Evolutionary conservation across 2,113 vertebrate genomes (phyloP).

Genomic region (Physeter macrocephalus): DNA sequence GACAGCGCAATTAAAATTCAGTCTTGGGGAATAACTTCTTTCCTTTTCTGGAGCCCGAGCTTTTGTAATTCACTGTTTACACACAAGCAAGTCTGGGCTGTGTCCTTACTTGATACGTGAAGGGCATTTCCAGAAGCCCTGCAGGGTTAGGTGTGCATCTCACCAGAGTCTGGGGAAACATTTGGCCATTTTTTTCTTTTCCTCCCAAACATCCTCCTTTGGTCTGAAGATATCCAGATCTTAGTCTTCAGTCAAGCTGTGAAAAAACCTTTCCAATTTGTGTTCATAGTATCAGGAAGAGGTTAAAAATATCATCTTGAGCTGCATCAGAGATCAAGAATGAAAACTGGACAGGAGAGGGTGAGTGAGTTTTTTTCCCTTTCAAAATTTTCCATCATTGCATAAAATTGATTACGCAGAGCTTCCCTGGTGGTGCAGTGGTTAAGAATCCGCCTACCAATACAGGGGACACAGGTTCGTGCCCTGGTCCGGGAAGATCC

Average conservation of each 20-base stretch:
- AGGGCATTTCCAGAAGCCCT: not conserved
- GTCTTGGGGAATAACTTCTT: not conserved
- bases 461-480: no score
- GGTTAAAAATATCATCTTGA: not conserved
- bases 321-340: not conserved
- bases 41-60: not conserved
- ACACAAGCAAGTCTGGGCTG: not conserved
- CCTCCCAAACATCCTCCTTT: not conserved
- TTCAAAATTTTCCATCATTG: not conserved
- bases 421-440: no score
- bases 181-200: not conserved
- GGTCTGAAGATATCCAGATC: not conserved
- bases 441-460: no score
- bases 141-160: not conserved
- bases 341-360: not conserved
- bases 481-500: no score
- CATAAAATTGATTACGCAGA: not conserved
- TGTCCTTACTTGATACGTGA: not conserved
- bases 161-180: not conserved
- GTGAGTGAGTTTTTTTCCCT: not conserved
- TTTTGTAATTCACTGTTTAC: not conserved
- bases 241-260: not conserved
- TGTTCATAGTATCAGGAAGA: not conserved
- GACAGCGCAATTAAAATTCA: not conserved
- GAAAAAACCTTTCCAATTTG: not conserved